A percentile compares a stretch with the other conserved stretches of the same genome.
These are phyloP conservation scores for Monochamus saltuarius DNA, from an alignment of 1,140 invertebrate species.

Conservation along the genomic window DNA sequence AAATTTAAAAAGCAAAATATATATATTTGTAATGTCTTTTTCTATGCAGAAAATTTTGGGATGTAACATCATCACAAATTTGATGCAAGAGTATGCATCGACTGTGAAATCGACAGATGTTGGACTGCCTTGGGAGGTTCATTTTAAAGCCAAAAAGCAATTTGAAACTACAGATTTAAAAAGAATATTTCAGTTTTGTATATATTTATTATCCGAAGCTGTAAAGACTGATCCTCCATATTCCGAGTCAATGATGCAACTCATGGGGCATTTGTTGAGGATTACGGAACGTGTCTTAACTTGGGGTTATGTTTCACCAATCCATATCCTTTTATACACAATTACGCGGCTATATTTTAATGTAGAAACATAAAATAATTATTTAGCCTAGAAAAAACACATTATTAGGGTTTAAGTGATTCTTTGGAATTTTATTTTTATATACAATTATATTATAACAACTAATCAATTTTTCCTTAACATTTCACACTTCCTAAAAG, in stretches of 20 bases:
- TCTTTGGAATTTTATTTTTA: too few species aligned
- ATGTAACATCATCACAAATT: constrained; percentile 75
- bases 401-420: too few species aligned
- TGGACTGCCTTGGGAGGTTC: constrained; percentile 83
- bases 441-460: too few species aligned
- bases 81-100: constrained; percentile 86
- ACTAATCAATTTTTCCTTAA: constrained; percentile 53
- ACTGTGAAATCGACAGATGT: constrained; percentile 83
- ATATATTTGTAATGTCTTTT: not conserved
- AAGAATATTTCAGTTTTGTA: constrained; percentile 66
- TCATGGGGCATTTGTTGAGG: constrained; percentile 43
- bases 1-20: not conserved
- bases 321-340: constrained; percentile 62
- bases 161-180: constrained; percentile 81
- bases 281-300: constrained; percentile 46
- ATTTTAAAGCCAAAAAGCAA: constrained; percentile 77
- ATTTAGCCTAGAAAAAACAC: too few species aligned
- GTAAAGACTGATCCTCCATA: constrained; percentile 47
- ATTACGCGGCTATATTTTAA: not conserved
- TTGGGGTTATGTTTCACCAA: constrained; percentile 47
- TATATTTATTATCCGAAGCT: constrained; percentile 46
- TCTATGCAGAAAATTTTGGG: constrained; percentile 66
- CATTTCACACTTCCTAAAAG: constrained; percentile 62
- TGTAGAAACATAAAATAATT: too few species aligned
- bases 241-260: constrained; percentile 33